Base-by-base conservation (phyloP, 1,140 invertebrate species). In the Parasteatoda tepidariorum region DNA sequence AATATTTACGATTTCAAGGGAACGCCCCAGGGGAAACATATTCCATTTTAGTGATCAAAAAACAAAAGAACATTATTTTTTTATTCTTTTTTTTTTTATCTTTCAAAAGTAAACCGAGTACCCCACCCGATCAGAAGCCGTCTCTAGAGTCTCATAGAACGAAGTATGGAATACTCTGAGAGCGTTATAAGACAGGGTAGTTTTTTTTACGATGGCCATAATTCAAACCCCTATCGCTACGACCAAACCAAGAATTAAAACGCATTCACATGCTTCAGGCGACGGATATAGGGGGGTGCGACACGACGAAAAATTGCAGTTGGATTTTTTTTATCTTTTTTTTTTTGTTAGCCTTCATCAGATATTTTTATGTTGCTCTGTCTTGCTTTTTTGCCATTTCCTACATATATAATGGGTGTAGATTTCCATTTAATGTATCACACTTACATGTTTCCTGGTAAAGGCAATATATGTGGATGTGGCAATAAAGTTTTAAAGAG, bases 1-100 rank as follows among this genome's bases (percentile, higher is more conserved):
- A 68, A 68, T 68, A 68, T 68, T 68, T 68, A 68, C 66, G 38
- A 38, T 34, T 68, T 68, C 33, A 68, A 68, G 41, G 66, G 34
- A 33, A 33, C 38, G 34, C 66, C 66, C 66, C 38, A 15, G 11
- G 66, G 66, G 66, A 68, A 68, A 28, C 34, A 68, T 68, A 68
- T 68, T 68, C 66, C 66, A 68, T 68, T 68, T 68, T 68, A 38
- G 66, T 34, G 66, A 68, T 68, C 66, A 68, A 68, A 68, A 34
- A 68, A 68, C 66, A 68, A 68, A 68, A 68, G 66, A 34, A 13
- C n/a, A 22, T 24, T 68, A 13, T 30, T 38, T 11, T 22, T n/a
- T 24, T 9, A 1, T 34, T 34, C 9, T 33, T 48, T 48, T 68
- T 41, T 67, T 68, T 64, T 18, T 33, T 34, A 7, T n/a, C 5